Conservation (phyloP, 1,140 invertebrate genomes). For the Drosophila nigromelanica region DNA sequence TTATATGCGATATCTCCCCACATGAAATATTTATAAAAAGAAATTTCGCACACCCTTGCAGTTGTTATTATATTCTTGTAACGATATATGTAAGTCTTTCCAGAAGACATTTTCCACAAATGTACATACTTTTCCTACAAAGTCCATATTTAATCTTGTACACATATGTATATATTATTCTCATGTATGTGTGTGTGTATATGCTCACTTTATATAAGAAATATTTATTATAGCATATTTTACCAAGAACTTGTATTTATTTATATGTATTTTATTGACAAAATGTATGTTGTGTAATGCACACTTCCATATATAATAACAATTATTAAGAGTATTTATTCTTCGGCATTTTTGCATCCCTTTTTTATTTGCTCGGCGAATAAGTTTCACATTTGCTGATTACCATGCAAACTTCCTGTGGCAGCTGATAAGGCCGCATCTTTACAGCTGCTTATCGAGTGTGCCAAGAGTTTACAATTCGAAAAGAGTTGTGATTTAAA, state of each 20-base stretch:
- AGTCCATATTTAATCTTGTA: no score
- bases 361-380: constrained; percentile 6
- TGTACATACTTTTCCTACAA: no score
- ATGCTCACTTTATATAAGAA: no score
- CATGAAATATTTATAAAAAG: constrained; percentile 57
- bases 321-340: no score
- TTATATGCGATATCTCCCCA: constrained; percentile 51
- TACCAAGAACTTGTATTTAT: no score
- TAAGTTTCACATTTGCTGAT: constrained; percentile 20
- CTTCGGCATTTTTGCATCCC: not conserved
- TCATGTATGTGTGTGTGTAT: no score
- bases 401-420: constrained; percentile 45
- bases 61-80: not conserved
- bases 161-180: no score
- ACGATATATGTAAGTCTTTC: not conserved
- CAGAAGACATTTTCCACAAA: no score
- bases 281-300: no score
- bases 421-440: constrained; percentile 31
- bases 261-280: no score
- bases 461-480: not conserved
- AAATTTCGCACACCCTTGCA: constrained; percentile 4
- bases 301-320: no score
- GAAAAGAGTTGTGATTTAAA: constrained; percentile 4
- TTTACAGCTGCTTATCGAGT: constrained; percentile 38
- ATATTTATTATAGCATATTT: no score